phyloP scores from a whole-genome alignment of 2,797 vertebrate genomes.

The Hephaestus fuliginosus region DNA sequence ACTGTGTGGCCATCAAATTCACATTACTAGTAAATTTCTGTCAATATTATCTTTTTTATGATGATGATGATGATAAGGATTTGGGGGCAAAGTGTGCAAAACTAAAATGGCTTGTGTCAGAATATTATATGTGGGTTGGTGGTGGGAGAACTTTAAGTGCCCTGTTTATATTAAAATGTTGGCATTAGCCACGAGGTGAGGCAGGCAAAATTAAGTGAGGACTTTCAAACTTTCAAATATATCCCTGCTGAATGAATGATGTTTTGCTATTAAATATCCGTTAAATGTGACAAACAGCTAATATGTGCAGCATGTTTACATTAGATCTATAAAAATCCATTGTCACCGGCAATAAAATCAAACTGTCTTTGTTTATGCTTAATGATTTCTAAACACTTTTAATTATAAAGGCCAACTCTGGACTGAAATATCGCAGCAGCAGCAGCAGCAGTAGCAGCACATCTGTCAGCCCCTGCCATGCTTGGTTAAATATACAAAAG shows the following conservation, averaged over 20 bases:
- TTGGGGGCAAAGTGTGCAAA: background rate
- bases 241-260: background rate
- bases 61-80: background rate
- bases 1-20: background rate
- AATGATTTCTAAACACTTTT: conserved; percentile 10
- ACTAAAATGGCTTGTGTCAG: too few relatives aligned
- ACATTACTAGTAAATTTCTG: background rate
- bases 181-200: conserved; percentile 10
- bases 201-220: conserved; percentile 1
- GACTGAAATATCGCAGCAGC: conserved; percentile 23
- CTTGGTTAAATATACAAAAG: conserved; percentile 20
- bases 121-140: too few relatives aligned
- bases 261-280: background rate
- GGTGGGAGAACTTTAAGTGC: background rate
- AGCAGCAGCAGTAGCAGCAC: conserved; percentile 2
- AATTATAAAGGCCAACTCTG: conserved; percentile 3
- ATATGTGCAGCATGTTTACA: background rate
- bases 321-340: background rate
- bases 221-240: background rate
- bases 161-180: conserved; percentile 37
- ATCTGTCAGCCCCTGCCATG: conserved; percentile 19
- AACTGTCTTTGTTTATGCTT: conserved; percentile 5
- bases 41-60: background rate
- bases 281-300: background rate
- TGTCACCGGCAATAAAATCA: background rate